phyloP scores from a whole-genome alignment of 2,113 vertebrate species.

The Acanthisitta chloris region DNA sequence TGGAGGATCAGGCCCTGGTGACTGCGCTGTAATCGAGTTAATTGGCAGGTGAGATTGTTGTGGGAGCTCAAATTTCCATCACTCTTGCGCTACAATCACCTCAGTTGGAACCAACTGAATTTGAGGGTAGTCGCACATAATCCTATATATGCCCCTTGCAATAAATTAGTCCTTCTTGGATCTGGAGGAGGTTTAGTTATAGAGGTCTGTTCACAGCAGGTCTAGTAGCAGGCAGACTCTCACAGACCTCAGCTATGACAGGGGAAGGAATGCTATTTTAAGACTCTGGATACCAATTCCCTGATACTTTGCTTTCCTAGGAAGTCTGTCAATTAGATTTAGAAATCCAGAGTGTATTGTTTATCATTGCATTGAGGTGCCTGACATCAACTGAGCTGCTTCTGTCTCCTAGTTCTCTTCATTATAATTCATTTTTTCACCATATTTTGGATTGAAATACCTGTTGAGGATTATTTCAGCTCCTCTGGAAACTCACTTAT shows the following conservation, averaged over 20 bases:
- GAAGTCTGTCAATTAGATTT: slow-evolving; percentile 51
- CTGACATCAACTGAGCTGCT: not conserved
- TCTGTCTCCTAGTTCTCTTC: not conserved
- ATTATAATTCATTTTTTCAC: slow-evolving; percentile 3
- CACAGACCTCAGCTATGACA: not conserved
- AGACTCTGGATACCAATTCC: not conserved
- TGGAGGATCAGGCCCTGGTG: not conserved
- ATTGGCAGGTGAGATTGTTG: not conserved
- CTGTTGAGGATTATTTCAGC: not conserved
- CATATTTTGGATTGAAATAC: not conserved
- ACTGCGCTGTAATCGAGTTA: not conserved
- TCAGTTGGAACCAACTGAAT: not conserved
- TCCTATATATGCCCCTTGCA: not conserved
- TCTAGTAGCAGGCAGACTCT: not conserved
- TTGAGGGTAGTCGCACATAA: not conserved
- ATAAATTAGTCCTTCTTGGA: not conserved
- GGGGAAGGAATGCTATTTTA: not conserved
- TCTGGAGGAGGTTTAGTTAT: not conserved
- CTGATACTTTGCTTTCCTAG: slow-evolving; percentile 9
- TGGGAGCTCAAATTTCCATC: not conserved
- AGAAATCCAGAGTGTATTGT: slow-evolving; percentile 10
- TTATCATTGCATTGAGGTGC: not conserved
- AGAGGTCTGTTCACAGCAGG: not conserved
- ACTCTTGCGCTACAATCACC: not conserved
- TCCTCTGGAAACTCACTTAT: slow-evolving; percentile 55